Base-by-base conservation (phyloP, 2,113 vertebrate species). In the Tachysurus vachellii region DNA sequence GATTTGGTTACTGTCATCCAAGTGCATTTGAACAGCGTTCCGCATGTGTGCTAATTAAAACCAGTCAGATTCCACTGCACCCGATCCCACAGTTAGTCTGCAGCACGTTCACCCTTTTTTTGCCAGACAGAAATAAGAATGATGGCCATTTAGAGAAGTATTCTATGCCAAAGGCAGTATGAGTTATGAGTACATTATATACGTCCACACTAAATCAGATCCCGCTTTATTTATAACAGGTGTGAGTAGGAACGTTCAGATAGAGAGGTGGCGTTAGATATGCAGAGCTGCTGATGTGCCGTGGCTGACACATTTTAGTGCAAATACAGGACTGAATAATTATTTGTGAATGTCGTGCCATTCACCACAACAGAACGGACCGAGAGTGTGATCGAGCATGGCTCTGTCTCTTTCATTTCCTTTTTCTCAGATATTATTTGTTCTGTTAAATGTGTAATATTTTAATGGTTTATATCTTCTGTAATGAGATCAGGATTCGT, bases 291-390 rank as follows among this genome's bases (percentile, higher is more conserved):
- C 6, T 70, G 64, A 85, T 80, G 59, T 84, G 47, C 4, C 71
- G 11, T 56, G 75, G 56, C 76, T 83, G 73, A 88, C 80, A 13
- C 71, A 64, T 47, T 57, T 86, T 87, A 88, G 90, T 88, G 87
- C 89, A 89, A 89, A 57, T 64, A 79, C 80, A 59, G 56, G 42
- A 21, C 50, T 86, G 64, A 70, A 83, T 84, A 92, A 90, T 64
- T 56, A 50, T 61, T 84, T 88, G 92, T 90, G 88, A 89, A 91
- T 89, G 82, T 54, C 14, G n/a, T 79, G 50, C 50, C 26, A 17
- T 57, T 88, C 75, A 64, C 44, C 2, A 26, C 88, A 85, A 92
- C 89, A 90, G 82, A 90, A 92, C n/a, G 70, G 31, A 6, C 19
- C 5, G 14, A 82, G 42, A 71, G 36, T 73, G 23, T 62, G 66